Evolutionary conservation across 2,797 vertebrate genomes (phyloP).

Genomic region (Rousettus madagascariensis): DNA sequence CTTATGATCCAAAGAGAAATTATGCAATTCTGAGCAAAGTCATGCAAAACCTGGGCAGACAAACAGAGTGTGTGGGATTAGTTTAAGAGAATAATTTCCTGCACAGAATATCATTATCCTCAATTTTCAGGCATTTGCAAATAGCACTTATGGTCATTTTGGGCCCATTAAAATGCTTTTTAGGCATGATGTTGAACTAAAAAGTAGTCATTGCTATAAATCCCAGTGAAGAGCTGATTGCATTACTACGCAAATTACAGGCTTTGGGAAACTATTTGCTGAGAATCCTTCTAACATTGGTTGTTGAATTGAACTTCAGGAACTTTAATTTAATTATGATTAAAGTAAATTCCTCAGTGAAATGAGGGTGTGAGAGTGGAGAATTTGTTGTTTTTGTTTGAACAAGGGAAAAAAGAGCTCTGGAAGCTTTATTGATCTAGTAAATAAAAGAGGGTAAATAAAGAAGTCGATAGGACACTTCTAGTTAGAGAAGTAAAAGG

Average conservation of each 20-base stretch:
- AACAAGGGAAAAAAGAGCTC: neutral
- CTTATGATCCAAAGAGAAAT: neutral
- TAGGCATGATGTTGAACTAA: slow-evolving; percentile 56
- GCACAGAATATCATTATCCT: slow-evolving; percentile 79
- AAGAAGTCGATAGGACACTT: neutral
- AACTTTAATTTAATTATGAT: slow-evolving; percentile 79
- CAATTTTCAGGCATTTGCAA: slow-evolving; percentile 80
- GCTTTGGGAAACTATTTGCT: slow-evolving; percentile 77
- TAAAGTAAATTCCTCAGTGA: slow-evolving; percentile 64
- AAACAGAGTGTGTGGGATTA: slow-evolving; percentile 62
- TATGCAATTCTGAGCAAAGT: neutral
- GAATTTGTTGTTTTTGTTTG: slow-evolving; percentile 52
- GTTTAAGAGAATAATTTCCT: slow-evolving; percentile 64
- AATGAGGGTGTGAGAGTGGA: neutral
- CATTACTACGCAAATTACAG: slow-evolving; percentile 82
- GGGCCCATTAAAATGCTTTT: slow-evolving; percentile 73
- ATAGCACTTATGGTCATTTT: slow-evolving; percentile 75
- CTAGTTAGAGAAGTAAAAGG: neutral
- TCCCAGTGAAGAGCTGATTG: slow-evolving; percentile 71
- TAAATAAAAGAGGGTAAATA: slow-evolving; percentile 28
- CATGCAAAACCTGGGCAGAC: neutral
- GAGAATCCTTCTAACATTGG: slow-evolving; percentile 69
- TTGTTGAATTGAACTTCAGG: slow-evolving; percentile 66
- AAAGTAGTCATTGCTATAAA: slow-evolving; percentile 72
- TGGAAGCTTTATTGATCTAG: slow-evolving; percentile 15